Conservation (phyloP, 2,113 vertebrate genomes). For the Guaruba guarouba region DNA sequence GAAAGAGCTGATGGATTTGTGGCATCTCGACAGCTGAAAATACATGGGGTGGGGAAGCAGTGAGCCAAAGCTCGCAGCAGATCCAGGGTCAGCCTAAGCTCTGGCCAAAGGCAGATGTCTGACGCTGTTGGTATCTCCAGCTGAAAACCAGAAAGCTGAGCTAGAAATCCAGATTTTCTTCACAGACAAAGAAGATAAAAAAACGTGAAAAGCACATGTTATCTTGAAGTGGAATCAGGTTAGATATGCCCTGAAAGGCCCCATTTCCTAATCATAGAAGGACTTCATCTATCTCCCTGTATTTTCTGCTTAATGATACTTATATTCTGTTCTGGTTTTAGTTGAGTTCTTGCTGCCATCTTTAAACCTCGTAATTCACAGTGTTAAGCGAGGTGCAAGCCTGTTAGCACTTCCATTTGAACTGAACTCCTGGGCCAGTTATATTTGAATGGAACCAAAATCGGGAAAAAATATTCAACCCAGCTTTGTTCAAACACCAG, state of each 20-base stretch:
- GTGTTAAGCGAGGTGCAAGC: neutral
- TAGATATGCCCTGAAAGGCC: neutral
- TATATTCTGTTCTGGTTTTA: neutral
- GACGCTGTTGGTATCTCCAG: neutral
- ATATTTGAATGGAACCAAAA: neutral
- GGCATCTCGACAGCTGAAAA: slow-evolving; percentile 33
- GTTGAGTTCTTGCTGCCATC: neutral
- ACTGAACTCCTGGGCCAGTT: neutral
- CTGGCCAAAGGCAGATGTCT: slow-evolving; percentile 1
- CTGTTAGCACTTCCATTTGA: neutral
- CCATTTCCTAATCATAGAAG: neutral
- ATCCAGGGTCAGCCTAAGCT: neutral
- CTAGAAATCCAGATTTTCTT: neutral
- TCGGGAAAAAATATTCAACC: neutral
- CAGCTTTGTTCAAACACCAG: neutral
- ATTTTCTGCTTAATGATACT: neutral
- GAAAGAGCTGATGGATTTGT: slow-evolving; percentile 16
- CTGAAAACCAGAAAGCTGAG: neutral
- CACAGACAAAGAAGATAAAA: neutral
- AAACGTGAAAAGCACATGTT: accelerated
- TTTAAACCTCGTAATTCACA: neutral
- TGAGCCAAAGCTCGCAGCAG: neutral
- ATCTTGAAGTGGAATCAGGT: neutral
- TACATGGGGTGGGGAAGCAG: neutral
- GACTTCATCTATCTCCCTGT: neutral